A percentile compares a stretch with the other conserved stretches of the same genome.
Evolutionary conservation across 2,888 invertebrate species (phyloP).

Genomic region (Athalia circularis): DNA sequence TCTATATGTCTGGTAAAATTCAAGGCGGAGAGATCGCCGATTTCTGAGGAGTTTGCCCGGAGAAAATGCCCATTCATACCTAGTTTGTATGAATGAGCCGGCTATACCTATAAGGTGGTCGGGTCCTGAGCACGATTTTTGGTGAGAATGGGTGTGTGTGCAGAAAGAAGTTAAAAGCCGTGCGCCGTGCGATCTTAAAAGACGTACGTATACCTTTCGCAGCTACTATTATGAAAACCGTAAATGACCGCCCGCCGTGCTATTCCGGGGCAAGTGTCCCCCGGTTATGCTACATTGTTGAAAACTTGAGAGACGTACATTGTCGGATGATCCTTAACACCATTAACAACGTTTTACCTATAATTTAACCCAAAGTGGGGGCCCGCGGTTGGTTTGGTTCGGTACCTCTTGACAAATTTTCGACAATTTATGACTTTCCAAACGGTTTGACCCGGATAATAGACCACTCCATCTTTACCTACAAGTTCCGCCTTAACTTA

Average conservation of each 20-base stretch:
- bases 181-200: conserved; percentile 27
- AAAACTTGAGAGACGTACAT: conserved; percentile 61
- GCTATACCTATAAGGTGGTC: too few species aligned
- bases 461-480: conserved; percentile 43
- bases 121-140: conserved; percentile 39
- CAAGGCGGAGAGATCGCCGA: conserved; percentile 37
- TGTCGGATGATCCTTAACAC: conserved; percentile 69
- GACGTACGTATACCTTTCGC: background rate
- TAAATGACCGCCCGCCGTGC: conserved; percentile 50
- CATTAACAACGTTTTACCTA: conserved; percentile 73
- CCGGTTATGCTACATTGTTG: conserved; percentile 61
- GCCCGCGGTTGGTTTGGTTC: conserved; percentile 44
- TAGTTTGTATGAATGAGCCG: conserved; percentile 20
- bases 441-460: conserved; percentile 61
- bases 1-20: too few species aligned
- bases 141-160: conserved; percentile 33
- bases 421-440: conserved; percentile 60
- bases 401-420: conserved; percentile 71
- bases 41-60: conserved; percentile 47
- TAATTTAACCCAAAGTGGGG: conserved; percentile 70
- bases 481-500: background rate
- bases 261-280: conserved; percentile 68
- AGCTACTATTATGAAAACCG: conserved; percentile 29
- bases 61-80: conserved; percentile 51
- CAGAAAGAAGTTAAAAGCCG: conserved; percentile 3